These are phyloP conservation scores for Drosophila anceps DNA, from an alignment of 2,888 invertebrate species.

Conservation along the genomic window DNA sequence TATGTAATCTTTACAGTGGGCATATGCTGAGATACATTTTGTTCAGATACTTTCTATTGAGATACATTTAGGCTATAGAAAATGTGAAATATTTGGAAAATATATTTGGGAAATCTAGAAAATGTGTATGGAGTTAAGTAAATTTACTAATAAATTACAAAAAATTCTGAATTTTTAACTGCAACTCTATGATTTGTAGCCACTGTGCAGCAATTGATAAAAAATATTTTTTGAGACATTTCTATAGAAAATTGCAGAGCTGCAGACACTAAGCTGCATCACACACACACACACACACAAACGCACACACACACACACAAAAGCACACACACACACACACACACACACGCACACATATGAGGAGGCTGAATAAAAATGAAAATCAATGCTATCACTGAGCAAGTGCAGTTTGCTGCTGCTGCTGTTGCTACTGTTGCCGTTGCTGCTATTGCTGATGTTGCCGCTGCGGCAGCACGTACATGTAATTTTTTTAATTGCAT, in stretches of 20 bases:
- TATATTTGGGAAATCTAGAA: not conserved
- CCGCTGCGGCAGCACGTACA: constrained; percentile 70
- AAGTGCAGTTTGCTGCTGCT: constrained; percentile 33
- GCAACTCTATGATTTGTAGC: not conserved
- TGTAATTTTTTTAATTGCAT: constrained; percentile 83
- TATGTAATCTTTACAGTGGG: constrained; percentile 14
- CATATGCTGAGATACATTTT: not conserved
- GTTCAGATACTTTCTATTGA: too few species aligned
- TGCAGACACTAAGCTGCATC: constrained; percentile 11
- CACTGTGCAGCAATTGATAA: constrained; percentile 56
- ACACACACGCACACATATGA: constrained; percentile 25
- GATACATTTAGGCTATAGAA: not conserved
- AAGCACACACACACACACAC: constrained; percentile 4
- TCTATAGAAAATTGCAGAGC: constrained; percentile 59
- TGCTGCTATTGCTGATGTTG: constrained; percentile 19
- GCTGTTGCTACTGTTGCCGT: constrained; percentile 16
- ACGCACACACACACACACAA: constrained; percentile 7
- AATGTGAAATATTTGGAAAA: not conserved
- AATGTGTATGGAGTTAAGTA: too few species aligned
- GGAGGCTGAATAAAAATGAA: constrained; percentile 64
- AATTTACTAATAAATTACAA: not conserved
- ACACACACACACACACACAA: constrained; percentile 25
- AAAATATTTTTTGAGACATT: constrained; percentile 69
- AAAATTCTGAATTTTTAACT: not conserved
- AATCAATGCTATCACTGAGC: constrained; percentile 74